A percentile compares a stretch with the other conserved stretches of the same genome.
Evolutionary conservation across 2,113 vertebrate species (phyloP).

Genomic region (Nyctibius bracteatus): DNA sequence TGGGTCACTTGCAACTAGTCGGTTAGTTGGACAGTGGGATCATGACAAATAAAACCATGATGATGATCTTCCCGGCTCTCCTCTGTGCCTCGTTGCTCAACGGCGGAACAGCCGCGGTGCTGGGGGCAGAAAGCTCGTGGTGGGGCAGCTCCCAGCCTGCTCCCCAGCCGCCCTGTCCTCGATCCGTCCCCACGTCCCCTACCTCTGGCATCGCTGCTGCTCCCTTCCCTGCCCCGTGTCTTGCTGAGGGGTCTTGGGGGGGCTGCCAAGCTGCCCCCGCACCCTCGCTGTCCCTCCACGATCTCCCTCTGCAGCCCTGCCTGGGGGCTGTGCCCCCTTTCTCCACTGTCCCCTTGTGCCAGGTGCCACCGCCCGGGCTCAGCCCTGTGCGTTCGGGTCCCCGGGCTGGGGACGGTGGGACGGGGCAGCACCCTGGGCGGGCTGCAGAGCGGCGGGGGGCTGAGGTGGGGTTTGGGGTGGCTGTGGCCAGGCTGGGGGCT

Average conservation of each 20-base stretch:
- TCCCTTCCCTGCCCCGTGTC: background rate
- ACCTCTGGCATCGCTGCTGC: background rate
- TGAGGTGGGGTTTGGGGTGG: background rate
- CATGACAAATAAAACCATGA: slow-evolving; percentile 73
- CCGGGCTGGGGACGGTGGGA: fast-evolving
- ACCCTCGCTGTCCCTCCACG: no score
- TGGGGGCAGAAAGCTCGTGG: background rate
- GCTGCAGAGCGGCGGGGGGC: background rate
- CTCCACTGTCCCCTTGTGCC: background rate
- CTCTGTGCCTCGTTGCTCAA: slow-evolving; percentile 46
- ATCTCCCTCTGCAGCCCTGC: no score
- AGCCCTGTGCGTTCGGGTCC: background rate
- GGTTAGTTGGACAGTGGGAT: slow-evolving; percentile 64
- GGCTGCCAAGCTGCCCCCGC: no score
- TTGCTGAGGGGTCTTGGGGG: no score
- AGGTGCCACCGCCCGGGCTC: background rate
- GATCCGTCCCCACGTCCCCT: no score
- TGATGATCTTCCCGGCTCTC: slow-evolving; percentile 15
- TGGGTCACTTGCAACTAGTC: slow-evolving; percentile 69
- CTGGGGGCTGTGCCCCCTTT: fast-evolving
- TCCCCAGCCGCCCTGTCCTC: background rate
- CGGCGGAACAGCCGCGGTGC: background rate
- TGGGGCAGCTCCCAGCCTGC: fast-evolving
- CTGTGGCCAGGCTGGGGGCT: background rate
- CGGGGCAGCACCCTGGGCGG: background rate